These are phyloP conservation scores for Tragulus kanchil DNA, from an alignment of 2,113 vertebrate species.

Conservation along the genomic window DNA sequence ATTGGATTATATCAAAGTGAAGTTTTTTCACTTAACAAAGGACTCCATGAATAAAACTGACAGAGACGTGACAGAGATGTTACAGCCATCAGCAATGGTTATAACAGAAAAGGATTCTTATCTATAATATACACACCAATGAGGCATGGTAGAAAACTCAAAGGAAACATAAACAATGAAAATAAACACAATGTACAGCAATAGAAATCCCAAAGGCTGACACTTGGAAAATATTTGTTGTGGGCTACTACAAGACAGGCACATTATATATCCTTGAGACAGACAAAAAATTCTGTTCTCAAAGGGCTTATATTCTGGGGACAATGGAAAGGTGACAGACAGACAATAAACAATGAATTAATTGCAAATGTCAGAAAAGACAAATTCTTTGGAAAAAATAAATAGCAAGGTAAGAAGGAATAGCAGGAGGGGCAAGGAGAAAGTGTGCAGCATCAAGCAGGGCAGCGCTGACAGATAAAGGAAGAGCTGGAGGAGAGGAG, in stretches of 20 bases:
- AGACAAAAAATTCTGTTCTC: background rate
- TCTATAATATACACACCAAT: background rate
- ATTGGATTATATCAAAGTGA: background rate
- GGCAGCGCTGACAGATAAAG: background rate
- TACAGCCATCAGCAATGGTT: background rate
- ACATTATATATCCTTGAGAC: background rate
- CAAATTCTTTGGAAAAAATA: background rate
- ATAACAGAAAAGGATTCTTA: background rate
- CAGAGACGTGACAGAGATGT: background rate
- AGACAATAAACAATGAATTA: background rate
- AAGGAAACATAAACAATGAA: background rate
- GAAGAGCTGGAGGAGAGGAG: background rate
- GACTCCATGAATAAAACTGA: background rate
- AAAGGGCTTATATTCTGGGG: background rate
- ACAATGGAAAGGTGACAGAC: fast-evolving
- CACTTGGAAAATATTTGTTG: background rate
- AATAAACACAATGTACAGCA: background rate
- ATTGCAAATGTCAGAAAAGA: background rate
- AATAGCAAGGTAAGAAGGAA: background rate
- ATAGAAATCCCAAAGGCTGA: background rate
- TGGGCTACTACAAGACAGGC: background rate
- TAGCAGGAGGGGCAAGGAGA: background rate
- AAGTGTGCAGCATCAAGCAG: background rate
- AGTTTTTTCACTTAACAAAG: background rate
- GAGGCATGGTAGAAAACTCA: background rate